These are phyloP conservation scores for Miniopterus natalensis DNA, from an alignment of 2,113 vertebrate species.

Conservation along the genomic window DNA sequence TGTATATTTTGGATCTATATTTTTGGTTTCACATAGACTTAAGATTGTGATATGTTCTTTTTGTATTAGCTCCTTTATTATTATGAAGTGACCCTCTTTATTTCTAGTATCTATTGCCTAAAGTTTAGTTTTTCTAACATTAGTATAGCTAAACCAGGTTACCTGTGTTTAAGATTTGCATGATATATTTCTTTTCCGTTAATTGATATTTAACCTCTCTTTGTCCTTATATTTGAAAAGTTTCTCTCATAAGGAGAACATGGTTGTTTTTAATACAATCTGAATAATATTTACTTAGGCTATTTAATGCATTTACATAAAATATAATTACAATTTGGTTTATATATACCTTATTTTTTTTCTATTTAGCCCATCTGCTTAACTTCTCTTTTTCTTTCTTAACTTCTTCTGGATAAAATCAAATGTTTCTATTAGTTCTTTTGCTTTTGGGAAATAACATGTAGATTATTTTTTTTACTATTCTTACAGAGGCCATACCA, in stretches of 20 bases:
- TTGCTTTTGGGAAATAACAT: neutral
- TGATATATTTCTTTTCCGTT: neutral
- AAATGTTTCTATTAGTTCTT: neutral
- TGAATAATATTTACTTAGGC: neutral
- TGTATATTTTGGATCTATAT: neutral
- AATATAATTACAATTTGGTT: neutral
- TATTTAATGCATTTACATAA: neutral
- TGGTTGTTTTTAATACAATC: neutral
- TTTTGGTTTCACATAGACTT: neutral
- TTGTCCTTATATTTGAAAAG: neutral
- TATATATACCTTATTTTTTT: neutral
- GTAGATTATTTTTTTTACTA: slow-evolving; percentile 4
- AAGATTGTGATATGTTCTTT: neutral
- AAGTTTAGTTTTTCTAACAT: neutral
- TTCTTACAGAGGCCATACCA: neutral
- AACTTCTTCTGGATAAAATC: neutral
- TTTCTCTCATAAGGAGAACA: neutral
- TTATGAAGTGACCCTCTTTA: neutral
- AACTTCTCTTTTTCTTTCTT: neutral
- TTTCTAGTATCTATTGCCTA: neutral
- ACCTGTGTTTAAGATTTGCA: neutral
- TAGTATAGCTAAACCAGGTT: neutral
- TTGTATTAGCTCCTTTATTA: neutral
- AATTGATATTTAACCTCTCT: neutral
- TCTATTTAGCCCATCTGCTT: neutral